Percentiles rank a stretch among this genome's conserved stretches.
These are phyloP conservation scores for Osmoderma eremita DNA, from an alignment of 2,888 invertebrate species.

Conservation along the genomic window DNA sequence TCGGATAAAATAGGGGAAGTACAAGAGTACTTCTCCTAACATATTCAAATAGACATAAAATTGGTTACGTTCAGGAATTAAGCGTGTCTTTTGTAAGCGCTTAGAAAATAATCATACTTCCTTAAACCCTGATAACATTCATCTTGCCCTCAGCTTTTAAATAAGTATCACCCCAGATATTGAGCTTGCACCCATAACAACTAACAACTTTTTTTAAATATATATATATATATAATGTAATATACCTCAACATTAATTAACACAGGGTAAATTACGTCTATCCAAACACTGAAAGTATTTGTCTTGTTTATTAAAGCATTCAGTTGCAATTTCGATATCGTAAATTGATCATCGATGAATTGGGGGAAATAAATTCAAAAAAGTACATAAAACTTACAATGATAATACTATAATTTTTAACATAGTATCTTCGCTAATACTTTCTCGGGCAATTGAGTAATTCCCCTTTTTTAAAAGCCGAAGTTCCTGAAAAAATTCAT, in stretches of 20 bases:
- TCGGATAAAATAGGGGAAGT: too few relatives aligned
- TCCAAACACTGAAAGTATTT: background rate
- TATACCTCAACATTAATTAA: conserved; percentile 28
- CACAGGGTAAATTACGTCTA: conserved; percentile 24
- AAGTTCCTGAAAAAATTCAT: conserved; percentile 7
- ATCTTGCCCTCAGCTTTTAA: background rate
- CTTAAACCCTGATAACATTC: background rate
- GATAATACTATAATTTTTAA: too few relatives aligned
- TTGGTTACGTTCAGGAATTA: too few relatives aligned
- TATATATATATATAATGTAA: background rate
- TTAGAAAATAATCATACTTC: conserved; percentile 1
- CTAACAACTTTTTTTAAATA: conserved; percentile 26
- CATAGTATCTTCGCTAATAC: too few relatives aligned
- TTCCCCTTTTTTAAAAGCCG: background rate
- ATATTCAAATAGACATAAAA: too few relatives aligned
- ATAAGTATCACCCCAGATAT: conserved; percentile 28
- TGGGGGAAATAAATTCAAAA: too few relatives aligned
- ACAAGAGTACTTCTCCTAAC: too few relatives aligned
- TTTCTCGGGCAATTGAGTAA: too few relatives aligned
- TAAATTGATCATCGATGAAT: background rate
- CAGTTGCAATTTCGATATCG: background rate
- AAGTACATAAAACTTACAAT: too few relatives aligned
- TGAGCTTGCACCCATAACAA: conserved; percentile 27
- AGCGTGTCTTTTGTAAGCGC: background rate
- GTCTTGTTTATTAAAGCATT: conserved; percentile 14